These are phyloP conservation scores for Aplysina aerophoba DNA, from an alignment of 37 sponge, comb jelly and placozoan genomes.

Conservation along the genomic window DNA sequence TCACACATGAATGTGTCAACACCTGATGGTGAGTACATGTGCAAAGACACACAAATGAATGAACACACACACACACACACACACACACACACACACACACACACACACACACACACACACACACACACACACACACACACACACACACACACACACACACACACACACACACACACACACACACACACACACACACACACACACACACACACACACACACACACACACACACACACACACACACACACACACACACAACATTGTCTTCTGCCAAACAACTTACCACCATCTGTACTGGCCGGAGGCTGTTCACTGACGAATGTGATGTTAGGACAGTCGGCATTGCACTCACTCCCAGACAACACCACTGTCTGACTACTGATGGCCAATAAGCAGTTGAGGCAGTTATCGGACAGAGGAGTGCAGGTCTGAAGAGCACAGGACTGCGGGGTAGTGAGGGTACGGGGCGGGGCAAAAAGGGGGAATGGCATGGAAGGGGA, in stretches of 20 bases:
- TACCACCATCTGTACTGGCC: neutral
- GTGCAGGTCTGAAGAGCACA: neutral
- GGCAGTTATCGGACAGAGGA: neutral
- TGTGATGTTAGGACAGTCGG: slow-evolving; percentile 5
- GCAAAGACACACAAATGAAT: slow-evolving; percentile 1
- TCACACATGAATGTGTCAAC: slow-evolving; percentile 13
- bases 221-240: too few relatives aligned
- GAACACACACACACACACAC: neutral
- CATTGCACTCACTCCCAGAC: neutral
- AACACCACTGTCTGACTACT: neutral
- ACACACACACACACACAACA: too few relatives aligned
- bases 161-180: too few relatives aligned
- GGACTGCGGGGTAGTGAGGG: neutral
- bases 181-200: too few relatives aligned
- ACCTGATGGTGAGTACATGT: neutral
- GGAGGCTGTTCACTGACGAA: neutral
- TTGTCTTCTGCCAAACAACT: too few relatives aligned
- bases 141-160: too few relatives aligned
- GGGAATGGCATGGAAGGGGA: neutral
- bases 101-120: slow-evolving; percentile 4
- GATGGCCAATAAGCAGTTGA: neutral
- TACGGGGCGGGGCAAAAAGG: neutral
- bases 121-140: too few relatives aligned
- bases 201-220: too few relatives aligned
- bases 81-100: neutral